phyloP scores from a whole-genome alignment of 2,888 invertebrate species.

The Desoria tigrina region DNA sequence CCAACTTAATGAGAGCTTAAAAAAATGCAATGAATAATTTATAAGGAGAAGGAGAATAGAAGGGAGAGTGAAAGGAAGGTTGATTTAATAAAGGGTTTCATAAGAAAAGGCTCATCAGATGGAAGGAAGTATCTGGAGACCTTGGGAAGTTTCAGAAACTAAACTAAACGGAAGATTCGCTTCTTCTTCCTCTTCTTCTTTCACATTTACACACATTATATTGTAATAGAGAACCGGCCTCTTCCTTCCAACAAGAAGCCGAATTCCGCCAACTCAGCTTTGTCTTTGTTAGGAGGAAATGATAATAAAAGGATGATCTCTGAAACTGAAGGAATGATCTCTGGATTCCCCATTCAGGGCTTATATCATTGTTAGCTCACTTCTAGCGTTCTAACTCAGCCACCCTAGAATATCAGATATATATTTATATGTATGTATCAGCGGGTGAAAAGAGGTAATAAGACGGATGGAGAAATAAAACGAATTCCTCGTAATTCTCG shows the following conservation, averaged over 20 bases:
- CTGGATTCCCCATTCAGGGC: too few relatives aligned
- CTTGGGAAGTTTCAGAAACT: background rate
- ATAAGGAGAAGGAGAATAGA: background rate
- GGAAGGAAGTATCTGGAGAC: background rate
- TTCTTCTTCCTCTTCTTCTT: too few relatives aligned
- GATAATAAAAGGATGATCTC: slow-evolving; percentile 12
- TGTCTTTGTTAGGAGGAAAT: background rate
- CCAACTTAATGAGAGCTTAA: slow-evolving; percentile 1
- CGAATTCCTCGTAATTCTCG: slow-evolving; percentile 16
- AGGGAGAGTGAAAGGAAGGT: background rate
- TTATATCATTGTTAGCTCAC: too few relatives aligned
- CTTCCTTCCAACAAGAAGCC: too few relatives aligned
- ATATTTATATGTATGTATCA: background rate
- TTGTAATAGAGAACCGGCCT: too few relatives aligned
- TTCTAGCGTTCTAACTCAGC: too few relatives aligned
- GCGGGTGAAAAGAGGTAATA: slow-evolving; percentile 5
- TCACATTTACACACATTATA: too few relatives aligned
- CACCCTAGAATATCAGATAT: too few relatives aligned
- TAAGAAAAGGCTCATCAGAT: slow-evolving; percentile 8
- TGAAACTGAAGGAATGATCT: background rate
- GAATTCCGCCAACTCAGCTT: slow-evolving; percentile 12
- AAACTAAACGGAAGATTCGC: too few relatives aligned
- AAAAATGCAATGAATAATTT: slow-evolving; percentile 13
- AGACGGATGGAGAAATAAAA: slow-evolving; percentile 18
- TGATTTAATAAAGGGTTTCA: background rate